Evolutionary conservation across 2,888 invertebrate species (phyloP).

Genomic region (Dioctria rufipes): DNA sequence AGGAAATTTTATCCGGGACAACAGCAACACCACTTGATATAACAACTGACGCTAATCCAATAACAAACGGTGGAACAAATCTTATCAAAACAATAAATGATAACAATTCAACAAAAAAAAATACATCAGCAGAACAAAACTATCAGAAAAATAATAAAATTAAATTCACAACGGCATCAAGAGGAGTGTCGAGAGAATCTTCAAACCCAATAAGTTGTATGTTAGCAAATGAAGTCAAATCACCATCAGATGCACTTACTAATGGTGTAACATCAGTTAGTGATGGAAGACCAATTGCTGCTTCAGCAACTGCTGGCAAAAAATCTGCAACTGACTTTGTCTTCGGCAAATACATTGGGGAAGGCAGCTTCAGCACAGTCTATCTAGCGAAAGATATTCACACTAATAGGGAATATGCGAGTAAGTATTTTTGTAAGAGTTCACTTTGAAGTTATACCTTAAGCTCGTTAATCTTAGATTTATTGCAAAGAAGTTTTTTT

Average conservation of each 20-base stretch:
- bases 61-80: constrained; percentile 37
- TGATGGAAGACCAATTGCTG: constrained; percentile 3
- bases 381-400: constrained; percentile 94
- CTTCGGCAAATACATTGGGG: constrained; percentile 96
- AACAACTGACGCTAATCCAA: constrained; percentile 59
- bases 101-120: not conserved
- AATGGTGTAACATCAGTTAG: not conserved
- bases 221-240: not conserved
- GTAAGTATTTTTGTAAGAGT: constrained; percentile 76
- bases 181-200: not conserved
- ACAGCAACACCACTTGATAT: constrained; percentile 55
- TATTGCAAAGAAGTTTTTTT: too few species aligned
- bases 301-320: constrained; percentile 58
- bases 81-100: constrained; percentile 23
- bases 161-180: constrained; percentile 6
- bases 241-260: not conserved
- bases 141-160: constrained; percentile 42
- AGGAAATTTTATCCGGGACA: constrained; percentile 55
- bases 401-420: constrained; percentile 93
- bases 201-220: not conserved
- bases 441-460: not conserved
- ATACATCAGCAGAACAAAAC: constrained; percentile 21
- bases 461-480: too few species aligned
- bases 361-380: constrained; percentile 97
- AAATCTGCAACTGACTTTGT: constrained; percentile 86